Conservation (phyloP, 1,140 invertebrate genomes). For the Ceratosolen fusciceps region DNA sequence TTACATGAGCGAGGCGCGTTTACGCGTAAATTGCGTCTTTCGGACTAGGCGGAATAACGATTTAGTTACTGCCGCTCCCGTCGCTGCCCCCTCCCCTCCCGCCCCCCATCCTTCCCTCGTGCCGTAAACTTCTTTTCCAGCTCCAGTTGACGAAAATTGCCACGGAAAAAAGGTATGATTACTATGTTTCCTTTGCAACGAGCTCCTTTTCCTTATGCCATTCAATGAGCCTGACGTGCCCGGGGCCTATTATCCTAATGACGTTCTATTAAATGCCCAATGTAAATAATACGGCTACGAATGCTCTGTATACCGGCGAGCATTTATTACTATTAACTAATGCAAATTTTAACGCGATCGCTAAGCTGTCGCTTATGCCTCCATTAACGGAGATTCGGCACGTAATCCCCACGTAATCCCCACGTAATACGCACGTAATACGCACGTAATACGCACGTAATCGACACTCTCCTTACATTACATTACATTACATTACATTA, state of each 20-base stretch:
- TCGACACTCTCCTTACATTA: too few species aligned
- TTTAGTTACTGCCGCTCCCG: constrained; percentile 35
- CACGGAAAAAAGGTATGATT: constrained; percentile 9
- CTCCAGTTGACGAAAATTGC: constrained; percentile 28
- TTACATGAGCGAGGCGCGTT: constrained; percentile 35
- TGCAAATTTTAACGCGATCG: not conserved
- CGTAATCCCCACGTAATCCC: too few species aligned
- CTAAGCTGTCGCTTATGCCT: not conserved
- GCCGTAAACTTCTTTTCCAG: too few species aligned
- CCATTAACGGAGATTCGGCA: too few species aligned
- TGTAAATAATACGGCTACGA: not conserved
- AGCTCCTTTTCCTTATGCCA: too few species aligned
- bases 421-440: too few species aligned
- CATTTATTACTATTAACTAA: constrained; percentile 3
- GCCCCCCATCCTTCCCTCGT: too few species aligned
- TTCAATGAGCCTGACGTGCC: too few species aligned
- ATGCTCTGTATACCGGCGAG: not conserved
- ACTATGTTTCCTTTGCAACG: constrained; percentile 10
- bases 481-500: too few species aligned
- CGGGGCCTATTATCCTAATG: constrained; percentile 14
- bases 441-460: too few species aligned
- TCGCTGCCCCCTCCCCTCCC: too few species aligned
- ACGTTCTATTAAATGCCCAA: not conserved
- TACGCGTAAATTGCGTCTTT: constrained; percentile 44
- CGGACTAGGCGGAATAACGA: constrained; percentile 27